Evolutionary conservation across 2,888 invertebrate species (phyloP).

Genomic region (Plebejus anna): DNA sequence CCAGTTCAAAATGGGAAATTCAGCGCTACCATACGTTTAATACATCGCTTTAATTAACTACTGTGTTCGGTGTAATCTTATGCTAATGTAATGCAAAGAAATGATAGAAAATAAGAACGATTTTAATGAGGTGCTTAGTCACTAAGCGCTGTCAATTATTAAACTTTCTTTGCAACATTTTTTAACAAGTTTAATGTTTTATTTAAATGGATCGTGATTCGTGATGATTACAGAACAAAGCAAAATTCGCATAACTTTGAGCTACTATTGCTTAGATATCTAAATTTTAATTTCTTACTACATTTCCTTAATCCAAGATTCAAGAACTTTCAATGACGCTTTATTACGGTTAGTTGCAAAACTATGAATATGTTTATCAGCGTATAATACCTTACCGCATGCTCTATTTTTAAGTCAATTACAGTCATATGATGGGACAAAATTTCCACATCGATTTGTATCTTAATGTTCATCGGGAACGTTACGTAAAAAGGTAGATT

Average conservation of each 20-base stretch:
- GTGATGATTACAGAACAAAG: background rate
- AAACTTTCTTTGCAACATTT: conserved; percentile 2
- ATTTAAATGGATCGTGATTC: conserved; percentile 3
- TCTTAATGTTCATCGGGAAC: background rate
- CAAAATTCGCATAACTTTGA: background rate
- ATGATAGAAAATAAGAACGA: background rate
- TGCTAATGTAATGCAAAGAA: conserved; percentile 5
- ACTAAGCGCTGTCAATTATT: conserved; percentile 16
- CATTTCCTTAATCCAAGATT: background rate
- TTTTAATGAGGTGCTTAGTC: conserved; percentile 2
- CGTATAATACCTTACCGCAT: background rate
- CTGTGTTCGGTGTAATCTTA: background rate
- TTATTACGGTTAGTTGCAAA: background rate
- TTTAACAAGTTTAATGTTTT: background rate
- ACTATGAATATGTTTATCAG: background rate
- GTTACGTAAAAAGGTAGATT: conserved; percentile 11
- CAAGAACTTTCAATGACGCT: background rate
- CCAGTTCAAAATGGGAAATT: background rate
- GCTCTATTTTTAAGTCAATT: background rate
- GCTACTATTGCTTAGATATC: background rate
- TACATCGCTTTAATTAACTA: background rate
- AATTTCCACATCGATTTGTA: conserved; percentile 2
- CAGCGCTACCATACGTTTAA: background rate
- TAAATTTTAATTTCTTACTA: background rate
- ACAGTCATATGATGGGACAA: background rate